Evolutionary conservation across 2,113 vertebrate species (phyloP).

Genomic region (mouse (Mus musculus)): GRCm39 chr5:141959501-141960000

Average conservation of each 20-base stretch:
- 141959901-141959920: conserved; percentile 68
- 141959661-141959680: background rate
- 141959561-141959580: background rate
- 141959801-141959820: conserved; percentile 47
- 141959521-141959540: conserved; percentile 10
- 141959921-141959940: conserved; percentile 70
- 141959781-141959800: background rate
- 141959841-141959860: conserved; percentile 67
- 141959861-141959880: conserved; percentile 61
- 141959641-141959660: background rate
- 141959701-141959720: conserved; percentile 23
- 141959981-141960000: conserved; percentile 43
- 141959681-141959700: background rate
- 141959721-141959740: conserved; percentile 62
- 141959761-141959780: no score
- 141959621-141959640: background rate
- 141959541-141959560: background rate
- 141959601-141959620: background rate
- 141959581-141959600: fast-evolving
- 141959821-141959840: conserved; percentile 55
- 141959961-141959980: conserved; percentile 51
- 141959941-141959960: conserved; percentile 58
- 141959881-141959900: conserved; percentile 70
- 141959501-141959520: conserved; percentile 41
- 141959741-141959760: background rate